These are phyloP conservation scores for Neomonachus schauinslandi DNA, from an alignment of 2,113 vertebrate genomes.

Conservation along the genomic window DNA sequence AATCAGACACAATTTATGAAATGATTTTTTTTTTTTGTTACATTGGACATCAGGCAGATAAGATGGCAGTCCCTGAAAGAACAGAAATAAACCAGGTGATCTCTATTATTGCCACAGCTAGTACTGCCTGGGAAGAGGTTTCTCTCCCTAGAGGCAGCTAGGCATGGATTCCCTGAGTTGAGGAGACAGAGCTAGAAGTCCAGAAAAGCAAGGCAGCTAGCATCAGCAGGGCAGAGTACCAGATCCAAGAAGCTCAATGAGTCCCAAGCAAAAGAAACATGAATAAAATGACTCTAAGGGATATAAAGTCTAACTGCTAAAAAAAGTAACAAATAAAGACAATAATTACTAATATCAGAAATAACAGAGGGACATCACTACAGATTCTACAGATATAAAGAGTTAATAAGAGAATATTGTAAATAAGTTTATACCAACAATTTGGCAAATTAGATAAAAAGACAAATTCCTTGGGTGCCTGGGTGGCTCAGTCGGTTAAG, in stretches of 20 bases:
- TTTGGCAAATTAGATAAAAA: background rate
- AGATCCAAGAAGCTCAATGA: background rate
- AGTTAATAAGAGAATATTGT: background rate
- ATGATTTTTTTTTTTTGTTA: background rate
- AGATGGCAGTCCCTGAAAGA: background rate
- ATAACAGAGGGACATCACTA: background rate
- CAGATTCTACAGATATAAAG: background rate
- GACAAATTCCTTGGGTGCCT: background rate
- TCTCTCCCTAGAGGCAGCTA: fast-evolving
- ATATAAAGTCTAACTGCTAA: background rate
- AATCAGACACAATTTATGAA: background rate
- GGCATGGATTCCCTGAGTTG: background rate
- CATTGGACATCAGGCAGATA: background rate
- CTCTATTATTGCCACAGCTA: background rate
- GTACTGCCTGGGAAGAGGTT: background rate
- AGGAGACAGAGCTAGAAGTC: background rate
- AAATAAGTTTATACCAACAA: background rate
- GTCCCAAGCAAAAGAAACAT: background rate
- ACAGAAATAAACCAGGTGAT: background rate
- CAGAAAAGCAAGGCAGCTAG: background rate
- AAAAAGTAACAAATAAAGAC: background rate
- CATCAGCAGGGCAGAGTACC: background rate
- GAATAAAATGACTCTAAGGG: background rate
- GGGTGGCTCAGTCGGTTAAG: too few relatives aligned
- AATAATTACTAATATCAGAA: background rate